A percentile compares a stretch with the other conserved stretches of the same genome.
Evolutionary conservation across 2,888 invertebrate genomes (phyloP).

Genomic region (Drosophila kambysellisi): DNA sequence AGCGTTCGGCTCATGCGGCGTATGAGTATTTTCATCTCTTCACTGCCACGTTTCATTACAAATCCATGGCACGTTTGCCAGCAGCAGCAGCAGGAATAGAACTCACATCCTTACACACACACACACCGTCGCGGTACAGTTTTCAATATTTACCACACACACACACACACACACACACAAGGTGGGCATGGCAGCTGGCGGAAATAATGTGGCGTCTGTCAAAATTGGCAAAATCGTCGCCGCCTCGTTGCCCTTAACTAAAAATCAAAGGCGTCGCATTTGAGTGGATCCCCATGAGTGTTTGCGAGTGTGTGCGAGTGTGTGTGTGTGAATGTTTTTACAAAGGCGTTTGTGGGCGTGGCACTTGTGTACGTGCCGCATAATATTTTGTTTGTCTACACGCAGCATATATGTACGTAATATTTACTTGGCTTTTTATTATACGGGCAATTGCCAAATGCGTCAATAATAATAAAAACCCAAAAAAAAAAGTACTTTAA

Average conservation of each 20-base stretch:
- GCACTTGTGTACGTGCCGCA: constrained; percentile 57
- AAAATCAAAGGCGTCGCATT: constrained; percentile 69
- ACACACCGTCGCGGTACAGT: too few relatives aligned
- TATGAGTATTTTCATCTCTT: constrained; percentile 65
- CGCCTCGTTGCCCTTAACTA: constrained; percentile 70
- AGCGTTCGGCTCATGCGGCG: constrained; percentile 66
- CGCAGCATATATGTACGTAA: constrained; percentile 65
- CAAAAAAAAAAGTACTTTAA: constrained; percentile 39
- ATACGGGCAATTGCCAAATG: constrained; percentile 67
- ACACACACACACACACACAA: constrained; percentile 29
- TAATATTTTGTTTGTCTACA: constrained; percentile 69
- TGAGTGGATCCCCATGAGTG: constrained; percentile 43
- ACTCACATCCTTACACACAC: constrained; percentile 22
- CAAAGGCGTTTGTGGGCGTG: constrained; percentile 39
- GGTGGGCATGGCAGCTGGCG: constrained; percentile 71
- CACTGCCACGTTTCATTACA: constrained; percentile 75
- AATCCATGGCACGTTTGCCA: constrained; percentile 75
- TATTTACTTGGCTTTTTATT: constrained; percentile 71
- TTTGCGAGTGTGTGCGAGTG: constrained; percentile 27
- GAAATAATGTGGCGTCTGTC: constrained; percentile 78
- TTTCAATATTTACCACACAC: background rate
- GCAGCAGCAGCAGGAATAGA: constrained; percentile 37
- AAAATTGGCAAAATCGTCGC: constrained; percentile 76
- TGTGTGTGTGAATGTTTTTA: constrained; percentile 25
- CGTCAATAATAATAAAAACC: constrained; percentile 54